Conservation (phyloP, 2,113 vertebrate genomes). For the Hemicordylus capensis region DNA sequence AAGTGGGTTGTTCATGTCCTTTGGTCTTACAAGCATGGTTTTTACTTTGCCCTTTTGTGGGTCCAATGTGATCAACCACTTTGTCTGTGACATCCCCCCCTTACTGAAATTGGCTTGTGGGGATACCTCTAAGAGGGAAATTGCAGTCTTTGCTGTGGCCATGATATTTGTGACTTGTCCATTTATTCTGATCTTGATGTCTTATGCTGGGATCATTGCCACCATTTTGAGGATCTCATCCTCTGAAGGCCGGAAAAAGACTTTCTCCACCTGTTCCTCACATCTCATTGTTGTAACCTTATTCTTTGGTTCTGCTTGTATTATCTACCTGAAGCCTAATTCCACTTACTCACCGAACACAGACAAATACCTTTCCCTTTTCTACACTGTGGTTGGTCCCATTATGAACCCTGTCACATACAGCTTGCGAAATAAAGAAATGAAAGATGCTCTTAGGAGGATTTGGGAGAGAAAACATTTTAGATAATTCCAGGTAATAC, state of each 20-base stretch:
- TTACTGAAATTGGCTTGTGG: slow-evolving; percentile 59
- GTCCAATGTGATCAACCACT: slow-evolving; percentile 58
- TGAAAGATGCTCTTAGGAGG: slow-evolving; percentile 41
- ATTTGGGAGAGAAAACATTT: not conserved
- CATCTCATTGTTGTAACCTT: slow-evolving; percentile 12
- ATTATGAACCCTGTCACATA: slow-evolving; percentile 64
- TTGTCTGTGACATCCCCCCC: slow-evolving; percentile 64
- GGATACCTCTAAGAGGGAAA: slow-evolving; percentile 51
- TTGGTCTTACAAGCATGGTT: not conserved
- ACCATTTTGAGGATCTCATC: not conserved
- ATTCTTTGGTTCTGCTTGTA: slow-evolving; percentile 5
- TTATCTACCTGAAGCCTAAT: slow-evolving; percentile 12
- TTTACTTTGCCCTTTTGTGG: slow-evolving; percentile 38
- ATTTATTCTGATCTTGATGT: slow-evolving; percentile 5
- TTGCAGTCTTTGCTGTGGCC: slow-evolving; percentile 46
- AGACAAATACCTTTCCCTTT: slow-evolving; percentile 62
- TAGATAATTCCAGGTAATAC: not conserved
- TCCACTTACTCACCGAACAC: not conserved
- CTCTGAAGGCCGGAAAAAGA: not conserved
- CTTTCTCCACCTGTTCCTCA: slow-evolving; percentile 18
- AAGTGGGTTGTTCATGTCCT: slow-evolving; percentile 32
- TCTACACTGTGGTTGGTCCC: slow-evolving; percentile 60
- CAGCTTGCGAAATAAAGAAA: slow-evolving; percentile 62
- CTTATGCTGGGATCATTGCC: slow-evolving; percentile 10
- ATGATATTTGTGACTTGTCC: slow-evolving; percentile 2